Base-by-base conservation (phyloP, 2,888 invertebrate species). In the Homarus gammarus region DNA sequence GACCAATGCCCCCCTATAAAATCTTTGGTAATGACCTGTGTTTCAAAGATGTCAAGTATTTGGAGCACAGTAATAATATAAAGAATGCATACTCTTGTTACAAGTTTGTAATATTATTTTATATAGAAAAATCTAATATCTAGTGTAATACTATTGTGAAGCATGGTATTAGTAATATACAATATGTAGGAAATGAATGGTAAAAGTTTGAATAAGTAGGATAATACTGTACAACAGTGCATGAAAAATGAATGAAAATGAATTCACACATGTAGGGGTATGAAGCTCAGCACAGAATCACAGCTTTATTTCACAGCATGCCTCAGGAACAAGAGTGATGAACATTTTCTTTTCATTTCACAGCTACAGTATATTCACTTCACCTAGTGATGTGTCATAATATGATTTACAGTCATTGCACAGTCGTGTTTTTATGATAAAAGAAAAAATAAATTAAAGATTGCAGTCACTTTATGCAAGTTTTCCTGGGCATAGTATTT, bases 21-120 rank as follows among this genome's bases (percentile, higher is more conserved):
- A 40, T 79, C 61, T 79, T 31, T 61, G 79, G 79, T 40, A 36
- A 36, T 64, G 79, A 79, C 33, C 27, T 79, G 64, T 61, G 31
- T 61, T 33, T 40, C 56, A 61, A 40, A 22, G 22, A 38, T 64
- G 31, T 27, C 27, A 72, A 84, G 27, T 56, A 61, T 75, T 75
- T 84, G 72, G 61, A 61, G 72, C 36, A 75, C 84, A 38, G 51
- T 72, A 22, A 18, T 70, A 31, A 68, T 40, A 27, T 49, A 82
- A 8, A 83, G 75, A 84, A 84, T 84, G 84, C 84, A 75, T 38
- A 73, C 12, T 64, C 61, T 61, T 81, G 40, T 31, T 83, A 70
- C 38, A 40, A 75, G 56, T 51, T 38, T 8, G 40, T 84, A 33
- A 56, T 40, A 2, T 72, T 38, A 22, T 61, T 61, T 84, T 84